These are phyloP conservation scores for Drosophila affinis DNA, from an alignment of 2,888 invertebrate species.

Conservation along the genomic window DNA sequence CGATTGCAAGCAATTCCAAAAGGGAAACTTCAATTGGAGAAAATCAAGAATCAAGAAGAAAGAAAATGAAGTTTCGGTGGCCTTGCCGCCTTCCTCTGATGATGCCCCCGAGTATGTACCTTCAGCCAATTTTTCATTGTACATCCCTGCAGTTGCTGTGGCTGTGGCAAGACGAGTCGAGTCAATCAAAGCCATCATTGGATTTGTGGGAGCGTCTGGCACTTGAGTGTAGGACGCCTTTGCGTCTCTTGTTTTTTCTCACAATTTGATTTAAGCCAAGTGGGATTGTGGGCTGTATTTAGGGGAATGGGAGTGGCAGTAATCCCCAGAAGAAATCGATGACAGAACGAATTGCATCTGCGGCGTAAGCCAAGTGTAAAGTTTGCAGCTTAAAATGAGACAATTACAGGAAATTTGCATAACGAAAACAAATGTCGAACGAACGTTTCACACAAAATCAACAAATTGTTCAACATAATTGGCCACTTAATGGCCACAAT, in stretches of 20 bases:
- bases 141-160: constrained; percentile 8
- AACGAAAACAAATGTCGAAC: neutral
- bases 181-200: constrained; percentile 46
- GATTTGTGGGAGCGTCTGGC: constrained; percentile 40
- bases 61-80: neutral
- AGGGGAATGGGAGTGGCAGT: constrained; percentile 14
- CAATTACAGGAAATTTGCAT: neutral
- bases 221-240: constrained; percentile 8
- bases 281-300: constrained; percentile 3
- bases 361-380: neutral
- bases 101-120: constrained; percentile 6
- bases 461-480: neutral
- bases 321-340: constrained; percentile 21
- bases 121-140: constrained; percentile 13
- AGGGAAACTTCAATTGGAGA: neutral
- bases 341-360: neutral
- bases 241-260: constrained; percentile 29
- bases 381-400: neutral
- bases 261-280: constrained; percentile 35
- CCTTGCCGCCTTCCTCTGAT: too few relatives aligned
- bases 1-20: neutral
- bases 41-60: neutral
- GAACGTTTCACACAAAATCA: neutral
- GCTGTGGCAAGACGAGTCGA: constrained; percentile 35
- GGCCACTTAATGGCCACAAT: neutral